Evolutionary conservation across 2,797 vertebrate genomes (phyloP).

Genomic region (Leptoclinus maculatus): DNA sequence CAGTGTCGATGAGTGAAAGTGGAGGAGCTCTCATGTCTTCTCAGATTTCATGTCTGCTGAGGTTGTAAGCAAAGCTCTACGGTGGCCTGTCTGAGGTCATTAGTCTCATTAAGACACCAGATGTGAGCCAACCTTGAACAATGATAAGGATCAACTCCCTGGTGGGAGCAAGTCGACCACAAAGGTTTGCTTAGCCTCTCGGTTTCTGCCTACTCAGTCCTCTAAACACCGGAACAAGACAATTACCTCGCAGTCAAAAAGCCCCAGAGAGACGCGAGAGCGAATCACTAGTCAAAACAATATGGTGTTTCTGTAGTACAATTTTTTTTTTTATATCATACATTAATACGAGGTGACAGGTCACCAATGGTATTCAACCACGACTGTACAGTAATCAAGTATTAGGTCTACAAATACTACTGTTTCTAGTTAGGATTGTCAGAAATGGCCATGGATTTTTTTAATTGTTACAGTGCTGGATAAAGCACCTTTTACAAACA

Average conservation of each 20-base stretch:
- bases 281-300: slow-evolving; percentile 72
- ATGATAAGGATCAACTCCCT: slow-evolving; percentile 77
- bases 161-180: slow-evolving; percentile 62
- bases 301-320: slow-evolving; percentile 28
- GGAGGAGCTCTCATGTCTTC: slow-evolving; percentile 9
- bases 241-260: slow-evolving; percentile 61
- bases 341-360: slow-evolving; percentile 29
- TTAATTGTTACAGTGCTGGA: neutral
- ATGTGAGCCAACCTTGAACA: slow-evolving; percentile 72
- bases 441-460: neutral
- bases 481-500: neutral
- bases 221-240: slow-evolving; percentile 71
- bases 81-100: slow-evolving; percentile 59
- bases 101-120: slow-evolving; percentile 74
- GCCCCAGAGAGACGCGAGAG: slow-evolving; percentile 45
- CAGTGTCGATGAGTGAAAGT: slow-evolving; percentile 38
- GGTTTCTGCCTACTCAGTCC: slow-evolving; percentile 60
- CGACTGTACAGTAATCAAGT: neutral
- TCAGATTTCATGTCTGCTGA: slow-evolving; percentile 41
- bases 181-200: slow-evolving; percentile 63
- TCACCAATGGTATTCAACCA: slow-evolving; percentile 17
- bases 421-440: slow-evolving; percentile 3
- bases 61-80: slow-evolving; percentile 50
- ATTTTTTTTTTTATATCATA: slow-evolving; percentile 15
- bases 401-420: neutral